These are phyloP conservation scores for Xanthostigma xanthostigma DNA, from an alignment of 2,888 invertebrate species.

Conservation along the genomic window DNA sequence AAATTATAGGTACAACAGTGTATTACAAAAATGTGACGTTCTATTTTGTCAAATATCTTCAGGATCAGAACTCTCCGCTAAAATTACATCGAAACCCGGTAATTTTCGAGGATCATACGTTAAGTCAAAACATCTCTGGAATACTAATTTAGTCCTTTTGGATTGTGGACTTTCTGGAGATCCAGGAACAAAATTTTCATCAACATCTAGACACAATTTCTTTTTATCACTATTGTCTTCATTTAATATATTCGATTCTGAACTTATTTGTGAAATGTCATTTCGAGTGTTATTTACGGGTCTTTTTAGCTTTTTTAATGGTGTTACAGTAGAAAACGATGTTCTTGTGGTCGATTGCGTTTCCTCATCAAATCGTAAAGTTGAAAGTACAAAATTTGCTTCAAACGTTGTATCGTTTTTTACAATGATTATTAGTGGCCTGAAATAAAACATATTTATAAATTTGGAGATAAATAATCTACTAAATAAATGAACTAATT, in stretches of 20 bases:
- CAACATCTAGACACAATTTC: constrained; percentile 14
- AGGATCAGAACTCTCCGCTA: constrained; percentile 56
- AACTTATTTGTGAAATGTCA: constrained; percentile 5
- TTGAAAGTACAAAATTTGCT: constrained; percentile 67
- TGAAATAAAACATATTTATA: constrained; percentile 22
- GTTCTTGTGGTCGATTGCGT: constrained; percentile 22
- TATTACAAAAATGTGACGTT: too few relatives aligned
- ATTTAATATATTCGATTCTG: constrained; percentile 10
- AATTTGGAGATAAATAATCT: neutral
- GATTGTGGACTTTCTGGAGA: constrained; percentile 44
- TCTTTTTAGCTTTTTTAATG: constrained; percentile 1
- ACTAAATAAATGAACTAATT: neutral
- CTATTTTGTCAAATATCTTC: constrained; percentile 11
- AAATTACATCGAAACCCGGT: constrained; percentile 39
- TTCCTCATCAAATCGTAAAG: constrained; percentile 41
- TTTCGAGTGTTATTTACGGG: constrained; percentile 1
- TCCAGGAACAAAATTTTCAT: constrained; percentile 36
- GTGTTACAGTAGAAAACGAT: neutral
- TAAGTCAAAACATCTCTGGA: constrained; percentile 56
- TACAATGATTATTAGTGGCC: constrained; percentile 61
- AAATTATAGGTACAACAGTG: too few relatives aligned
- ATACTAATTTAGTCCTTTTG: constrained; percentile 45
- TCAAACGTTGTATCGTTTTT: constrained; percentile 60
- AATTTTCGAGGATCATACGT: constrained; percentile 45
- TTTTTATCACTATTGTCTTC: constrained; percentile 14